A percentile compares a stretch with the other conserved stretches of the same genome.
Evolutionary conservation across 2,888 invertebrate genomes (phyloP).

Genomic region (Sylvicola cinctus): DNA sequence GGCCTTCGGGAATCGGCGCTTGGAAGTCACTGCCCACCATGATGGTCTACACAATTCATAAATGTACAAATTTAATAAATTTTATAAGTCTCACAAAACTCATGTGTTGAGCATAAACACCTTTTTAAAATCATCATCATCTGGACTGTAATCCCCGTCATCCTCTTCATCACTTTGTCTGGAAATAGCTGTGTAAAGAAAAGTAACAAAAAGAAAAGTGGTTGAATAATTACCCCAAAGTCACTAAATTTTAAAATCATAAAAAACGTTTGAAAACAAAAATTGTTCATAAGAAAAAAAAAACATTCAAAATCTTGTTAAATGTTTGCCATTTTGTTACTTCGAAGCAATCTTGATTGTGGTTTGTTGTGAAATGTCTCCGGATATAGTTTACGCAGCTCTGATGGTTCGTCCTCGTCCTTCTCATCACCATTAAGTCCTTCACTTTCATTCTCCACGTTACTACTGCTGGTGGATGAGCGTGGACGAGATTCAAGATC

Average conservation of each 20-base stretch:
- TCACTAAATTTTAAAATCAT: neutral
- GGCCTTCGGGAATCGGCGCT: conserved; percentile 79
- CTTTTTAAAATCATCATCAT: conserved; percentile 78
- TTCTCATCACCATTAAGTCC: conserved; percentile 14
- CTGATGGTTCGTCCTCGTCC: conserved; percentile 24
- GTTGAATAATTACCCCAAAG: neutral
- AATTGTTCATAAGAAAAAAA: conserved; percentile 4
- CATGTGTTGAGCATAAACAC: conserved; percentile 10
- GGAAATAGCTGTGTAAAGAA: conserved; percentile 36
- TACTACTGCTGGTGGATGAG: neutral
- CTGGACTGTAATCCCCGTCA: conserved; percentile 63
- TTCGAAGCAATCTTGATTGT: conserved; percentile 30
- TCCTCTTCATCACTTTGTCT: conserved; percentile 56
- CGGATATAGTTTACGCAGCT: conserved; percentile 32
- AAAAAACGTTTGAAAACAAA: conserved; percentile 3
- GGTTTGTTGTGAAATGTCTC: conserved; percentile 18
- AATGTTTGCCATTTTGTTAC: conserved; percentile 15
- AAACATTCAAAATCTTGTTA: no score
- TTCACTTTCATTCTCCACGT: conserved; percentile 20
- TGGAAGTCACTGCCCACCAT: conserved; percentile 92
- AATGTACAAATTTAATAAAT: conserved; percentile 6
- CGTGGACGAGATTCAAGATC: conserved; percentile 14
- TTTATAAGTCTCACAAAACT: neutral
- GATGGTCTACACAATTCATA: conserved; percentile 48
- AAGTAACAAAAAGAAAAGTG: neutral